Base-by-base conservation (phyloP, 2,888 invertebrate species). In the Fragum sueziense region DNA sequence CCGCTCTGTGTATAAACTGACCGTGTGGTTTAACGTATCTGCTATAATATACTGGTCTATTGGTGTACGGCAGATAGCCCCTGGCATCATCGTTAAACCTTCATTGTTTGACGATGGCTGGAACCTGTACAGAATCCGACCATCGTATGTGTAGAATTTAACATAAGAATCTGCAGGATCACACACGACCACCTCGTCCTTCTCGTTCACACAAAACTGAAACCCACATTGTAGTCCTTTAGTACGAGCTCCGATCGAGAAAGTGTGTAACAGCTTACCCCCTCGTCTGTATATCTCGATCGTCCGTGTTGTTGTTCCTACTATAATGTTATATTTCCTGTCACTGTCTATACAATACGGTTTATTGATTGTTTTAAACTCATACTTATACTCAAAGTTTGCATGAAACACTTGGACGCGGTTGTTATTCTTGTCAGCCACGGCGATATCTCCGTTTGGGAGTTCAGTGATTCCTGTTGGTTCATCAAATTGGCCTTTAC, bases 351-450 rank as follows among this genome's bases (percentile, higher is more conserved):
- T 81, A 33, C 87, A 76, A 70, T 84, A 90, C 20, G 92, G 92
- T 54, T 86, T 86, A 22, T 86, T 73, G 11, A 67, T 70, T 1
- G 90, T 88, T 9, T 76, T 27, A 62, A 91, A 88, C 59, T 82
- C 67, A 65, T 83, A 87, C 71, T 89, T 90, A 74, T 85, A 91
- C 52, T 86, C 74, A 47, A 86, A 88, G 2, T 86, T 79, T 27
- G 80, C 77, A 6, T 84, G 76, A 68, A 91, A 88, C 2, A 90
- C 88, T 82, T 91, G 90, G 4, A 92, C 84, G 47, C 92, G 71
- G 69, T 84, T 87, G 76, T 92, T 92, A 68, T 88, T 88, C 54
- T 87, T 89, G 73, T 92, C 92, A 6, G 91, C 91, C 14, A 92
- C 91, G 6, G 88, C 90, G n/a, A 91, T 70, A 59, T 91, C 89